These are phyloP conservation scores for Aspidiotus destructor DNA, from an alignment of 2,888 invertebrate genomes.

Conservation along the genomic window DNA sequence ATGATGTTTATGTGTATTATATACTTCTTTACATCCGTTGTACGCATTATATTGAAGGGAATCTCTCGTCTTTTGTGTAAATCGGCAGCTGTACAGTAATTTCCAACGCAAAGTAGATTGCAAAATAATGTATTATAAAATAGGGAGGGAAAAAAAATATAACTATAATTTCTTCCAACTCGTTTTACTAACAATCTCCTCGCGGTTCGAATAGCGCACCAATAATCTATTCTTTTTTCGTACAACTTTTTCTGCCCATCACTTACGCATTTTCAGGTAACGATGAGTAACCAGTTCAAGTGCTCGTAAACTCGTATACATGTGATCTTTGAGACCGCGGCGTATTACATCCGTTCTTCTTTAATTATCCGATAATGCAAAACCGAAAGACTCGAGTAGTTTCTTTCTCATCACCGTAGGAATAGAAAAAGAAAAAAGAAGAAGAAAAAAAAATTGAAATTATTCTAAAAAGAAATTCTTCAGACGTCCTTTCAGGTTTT, in stretches of 20 bases:
- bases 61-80: no score
- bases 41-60: no score
- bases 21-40: no score
- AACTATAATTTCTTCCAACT: background rate
- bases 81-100: no score
- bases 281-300: background rate
- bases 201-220: no score
- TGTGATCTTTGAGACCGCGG: background rate
- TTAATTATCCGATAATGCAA: conserved; percentile 2
- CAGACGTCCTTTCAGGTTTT: conserved; percentile 2
- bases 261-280: conserved; percentile 2
- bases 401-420: no score
- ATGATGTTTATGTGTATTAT: no score
- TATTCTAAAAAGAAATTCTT: background rate
- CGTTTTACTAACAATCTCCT: conserved; percentile 1
- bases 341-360: background rate
- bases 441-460: background rate
- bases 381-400: background rate
- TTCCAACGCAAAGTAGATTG: no score
- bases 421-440: background rate
- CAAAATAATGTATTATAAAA: no score
- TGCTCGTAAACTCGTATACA: background rate
- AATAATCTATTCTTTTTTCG: conserved; percentile 1
- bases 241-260: background rate
- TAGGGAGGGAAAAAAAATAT: no score